Base-by-base conservation (phyloP, 1,140 invertebrate genomes). In the Drosophila nigrodunni region DNA sequence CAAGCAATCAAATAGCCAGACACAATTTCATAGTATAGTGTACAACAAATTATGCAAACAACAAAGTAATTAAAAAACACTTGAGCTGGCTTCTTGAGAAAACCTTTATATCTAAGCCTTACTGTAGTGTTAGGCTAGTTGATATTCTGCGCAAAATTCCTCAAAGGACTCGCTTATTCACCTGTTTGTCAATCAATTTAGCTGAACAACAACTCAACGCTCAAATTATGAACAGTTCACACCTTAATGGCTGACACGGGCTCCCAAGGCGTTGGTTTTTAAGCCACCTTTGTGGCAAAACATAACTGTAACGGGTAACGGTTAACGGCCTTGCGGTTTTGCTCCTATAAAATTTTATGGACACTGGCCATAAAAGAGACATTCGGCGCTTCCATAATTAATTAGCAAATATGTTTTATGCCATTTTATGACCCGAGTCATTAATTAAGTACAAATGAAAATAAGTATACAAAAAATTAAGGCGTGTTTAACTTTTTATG, bases 181-280 rank as follows among this genome's bases (percentile, higher is more conserved):
- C 34, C 21, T 2, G 21, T 10, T 15, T 44, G 69, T 65, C 77
- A 65, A 75, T 79, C 71, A 62, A 46, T 59, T 21, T 11, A 57
- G 13, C 5, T 37, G 18, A 21, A 34, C 41, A 21, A 34, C 41
- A 25, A 49, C 52, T 74, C 39, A 78, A 68, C 58, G 25, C 35
- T 52, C 55, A 75, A 74, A 68, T 61, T 49, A 65, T 77, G 73
- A 82, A 80, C 77, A 80, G 68, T 87, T 87, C 83, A 80, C 83
- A 78, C 77, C 77, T 78, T 65, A 74, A 78, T 62, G 59, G 65
- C 54, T 10, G 35, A 43, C 64, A 44, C 49, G 47, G 54, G 64
- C 6, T 35, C 62, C 11, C 50, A 9, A 39, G 41, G 15, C 55
- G 72, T 50, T 50, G 37, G 69, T 74, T 55, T 55, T 66, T 47